These are phyloP conservation scores for Ophiodon elongatus DNA, from an alignment of 2,113 vertebrate genomes.

Conservation along the genomic window DNA sequence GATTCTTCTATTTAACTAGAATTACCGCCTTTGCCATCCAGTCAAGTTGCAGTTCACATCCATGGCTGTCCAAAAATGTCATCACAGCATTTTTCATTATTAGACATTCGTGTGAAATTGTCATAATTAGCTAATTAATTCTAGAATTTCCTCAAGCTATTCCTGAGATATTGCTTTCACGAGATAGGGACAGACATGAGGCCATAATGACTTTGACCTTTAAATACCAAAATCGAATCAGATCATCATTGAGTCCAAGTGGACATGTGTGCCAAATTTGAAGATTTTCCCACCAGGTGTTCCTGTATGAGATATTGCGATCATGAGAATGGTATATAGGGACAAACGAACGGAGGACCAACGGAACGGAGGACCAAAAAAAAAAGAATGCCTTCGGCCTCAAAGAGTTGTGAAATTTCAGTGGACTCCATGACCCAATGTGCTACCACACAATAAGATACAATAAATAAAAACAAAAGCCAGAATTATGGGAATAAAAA, in stretches of 20 bases:
- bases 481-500: background rate
- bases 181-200: background rate
- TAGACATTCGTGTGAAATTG: background rate
- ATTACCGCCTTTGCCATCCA: background rate
- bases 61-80: background rate
- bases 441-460: too few relatives aligned
- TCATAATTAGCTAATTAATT: background rate
- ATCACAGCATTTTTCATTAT: background rate
- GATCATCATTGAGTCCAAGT: background rate
- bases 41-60: background rate
- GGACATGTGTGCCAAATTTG: too few relatives aligned
- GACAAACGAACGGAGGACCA: background rate
- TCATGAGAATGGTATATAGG: background rate
- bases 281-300: background rate
- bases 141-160: background rate
- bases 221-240: background rate
- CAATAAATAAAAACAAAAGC: background rate
- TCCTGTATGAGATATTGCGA: background rate
- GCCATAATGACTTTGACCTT: background rate
- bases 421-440: background rate
- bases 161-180: background rate
- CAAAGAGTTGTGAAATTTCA: background rate
- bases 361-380: background rate
- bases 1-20: constrained; percentile 54
- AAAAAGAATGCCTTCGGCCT: background rate